phyloP scores from a whole-genome alignment of 1,140 invertebrate species.

The Lithobius niger region DNA sequence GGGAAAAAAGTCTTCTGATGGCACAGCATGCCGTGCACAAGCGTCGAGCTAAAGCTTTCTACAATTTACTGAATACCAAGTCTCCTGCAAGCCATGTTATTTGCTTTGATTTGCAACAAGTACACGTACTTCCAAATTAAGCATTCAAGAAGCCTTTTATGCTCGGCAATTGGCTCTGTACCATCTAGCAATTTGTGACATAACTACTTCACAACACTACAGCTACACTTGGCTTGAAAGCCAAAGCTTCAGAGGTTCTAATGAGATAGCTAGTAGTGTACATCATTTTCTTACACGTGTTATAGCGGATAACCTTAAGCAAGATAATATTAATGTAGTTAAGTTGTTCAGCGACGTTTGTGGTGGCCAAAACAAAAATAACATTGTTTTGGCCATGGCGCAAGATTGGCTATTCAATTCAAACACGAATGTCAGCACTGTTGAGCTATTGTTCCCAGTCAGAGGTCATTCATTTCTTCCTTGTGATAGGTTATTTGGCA shows the following conservation, averaged over 20 bases:
- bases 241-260: not conserved
- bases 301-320: not conserved
- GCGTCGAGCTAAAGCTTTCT: not conserved
- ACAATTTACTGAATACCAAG: not conserved
- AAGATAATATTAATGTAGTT: not conserved
- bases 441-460: not conserved
- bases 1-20: not conserved
- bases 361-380: not conserved
- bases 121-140: not conserved
- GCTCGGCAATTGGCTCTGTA: not conserved
- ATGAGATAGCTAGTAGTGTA: not conserved
- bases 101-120: not conserved
- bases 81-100: not conserved
- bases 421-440: not conserved
- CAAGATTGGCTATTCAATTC: not conserved
- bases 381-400: not conserved
- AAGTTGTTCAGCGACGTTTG: not conserved
- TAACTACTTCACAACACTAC: not conserved
- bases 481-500: not conserved
- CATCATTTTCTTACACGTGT: not conserved
- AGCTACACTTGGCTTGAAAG: not conserved
- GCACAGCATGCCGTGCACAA: not conserved
- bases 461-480: not conserved
- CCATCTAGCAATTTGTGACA: not conserved
- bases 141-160: not conserved